Conservation (phyloP, 2,797 vertebrate species). For the Semaprochilodus insignis region DNA sequence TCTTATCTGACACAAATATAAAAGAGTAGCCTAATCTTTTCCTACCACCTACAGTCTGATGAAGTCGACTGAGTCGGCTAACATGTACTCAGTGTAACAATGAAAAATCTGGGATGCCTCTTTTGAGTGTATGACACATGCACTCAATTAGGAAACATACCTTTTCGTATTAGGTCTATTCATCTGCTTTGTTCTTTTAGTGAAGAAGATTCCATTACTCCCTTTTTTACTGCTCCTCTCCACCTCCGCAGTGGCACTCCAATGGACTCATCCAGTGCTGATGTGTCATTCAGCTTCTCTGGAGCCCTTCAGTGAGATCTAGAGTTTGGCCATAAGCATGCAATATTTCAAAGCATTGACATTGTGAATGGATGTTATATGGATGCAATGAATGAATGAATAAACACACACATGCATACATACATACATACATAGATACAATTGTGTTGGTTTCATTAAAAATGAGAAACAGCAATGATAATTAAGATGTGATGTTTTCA, state of each 20-base stretch:
- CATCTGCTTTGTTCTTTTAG: constrained; percentile 39
- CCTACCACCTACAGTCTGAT: neutral
- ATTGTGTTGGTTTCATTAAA: too few species aligned
- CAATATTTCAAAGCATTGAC: neutral
- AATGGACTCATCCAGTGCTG: constrained; percentile 27
- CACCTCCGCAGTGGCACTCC: neutral
- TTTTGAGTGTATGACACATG: constrained; percentile 28
- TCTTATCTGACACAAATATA: neutral
- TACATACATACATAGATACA: too few species aligned
- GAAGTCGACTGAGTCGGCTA: neutral
- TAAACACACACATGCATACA: neutral
- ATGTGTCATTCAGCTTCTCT: neutral
- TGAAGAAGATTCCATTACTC: constrained; percentile 45
- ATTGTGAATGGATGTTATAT: neutral
- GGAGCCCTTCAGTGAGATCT: too few species aligned
- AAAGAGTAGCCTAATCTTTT: neutral
- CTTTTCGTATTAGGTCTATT: constrained; percentile 31
- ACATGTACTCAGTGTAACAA: constrained; percentile 11
- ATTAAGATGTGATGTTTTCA: neutral
- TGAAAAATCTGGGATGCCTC: neutral
- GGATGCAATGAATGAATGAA: too few species aligned
- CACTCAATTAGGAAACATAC: constrained; percentile 43
- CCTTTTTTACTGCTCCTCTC: constrained; percentile 1
- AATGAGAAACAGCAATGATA: neutral
- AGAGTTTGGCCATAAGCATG: neutral